Evolutionary conservation across 2,888 invertebrate species (phyloP).

Genomic region (Ophion ventricosus): DNA sequence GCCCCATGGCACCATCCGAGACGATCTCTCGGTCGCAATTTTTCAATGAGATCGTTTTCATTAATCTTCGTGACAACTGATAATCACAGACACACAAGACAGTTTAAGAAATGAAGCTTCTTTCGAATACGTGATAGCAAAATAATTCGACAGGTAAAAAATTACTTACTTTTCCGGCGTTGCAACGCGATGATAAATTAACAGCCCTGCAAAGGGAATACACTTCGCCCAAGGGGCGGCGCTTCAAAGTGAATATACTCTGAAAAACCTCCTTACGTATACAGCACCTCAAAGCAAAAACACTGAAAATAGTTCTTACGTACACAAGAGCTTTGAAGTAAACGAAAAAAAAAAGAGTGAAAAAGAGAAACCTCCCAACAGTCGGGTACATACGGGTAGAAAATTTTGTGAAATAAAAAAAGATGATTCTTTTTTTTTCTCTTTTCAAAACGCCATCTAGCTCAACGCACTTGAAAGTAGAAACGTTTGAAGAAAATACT

Average conservation of each 20-base stretch:
- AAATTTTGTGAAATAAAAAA: conserved; percentile 23
- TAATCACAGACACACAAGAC: too few relatives aligned
- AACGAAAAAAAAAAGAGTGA: not conserved
- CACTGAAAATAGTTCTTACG: conserved; percentile 34
- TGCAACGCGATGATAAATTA: conserved; percentile 19
- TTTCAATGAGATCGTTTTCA: too few relatives aligned
- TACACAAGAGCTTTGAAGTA: conserved; percentile 19
- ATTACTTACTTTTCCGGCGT: not conserved
- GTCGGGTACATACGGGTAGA: not conserved
- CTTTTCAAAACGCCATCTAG: not conserved
- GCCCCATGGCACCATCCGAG: too few relatives aligned
- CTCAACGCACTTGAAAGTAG: not conserved
- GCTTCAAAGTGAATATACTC: conserved; percentile 28
- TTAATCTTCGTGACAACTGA: too few relatives aligned
- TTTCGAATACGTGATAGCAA: not conserved
- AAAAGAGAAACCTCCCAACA: conserved; percentile 3
- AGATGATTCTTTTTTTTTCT: not conserved
- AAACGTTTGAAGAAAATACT: not conserved
- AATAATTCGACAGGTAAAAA: not conserved
- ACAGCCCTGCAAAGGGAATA: conserved; percentile 22
- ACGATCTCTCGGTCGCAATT: too few relatives aligned
- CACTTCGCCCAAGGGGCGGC: conserved; percentile 1
- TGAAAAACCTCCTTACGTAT: conserved; percentile 16
- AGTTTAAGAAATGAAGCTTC: not conserved
- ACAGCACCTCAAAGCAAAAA: conserved; percentile 14